phyloP scores from a whole-genome alignment of 2,888 invertebrate species.

The Morpho achilles region DNA sequence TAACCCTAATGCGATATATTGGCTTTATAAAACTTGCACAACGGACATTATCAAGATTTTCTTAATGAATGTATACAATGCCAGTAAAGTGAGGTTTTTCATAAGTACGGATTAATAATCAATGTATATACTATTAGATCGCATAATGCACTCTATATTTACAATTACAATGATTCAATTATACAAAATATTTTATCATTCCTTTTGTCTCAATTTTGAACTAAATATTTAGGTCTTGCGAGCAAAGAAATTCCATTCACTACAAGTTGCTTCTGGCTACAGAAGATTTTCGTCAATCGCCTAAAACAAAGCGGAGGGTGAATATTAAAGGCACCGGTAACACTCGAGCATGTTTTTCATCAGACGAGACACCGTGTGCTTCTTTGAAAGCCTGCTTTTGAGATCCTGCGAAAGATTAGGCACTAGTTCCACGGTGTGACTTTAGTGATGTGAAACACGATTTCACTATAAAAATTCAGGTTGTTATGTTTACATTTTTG shows the following conservation, averaged over 20 bases:
- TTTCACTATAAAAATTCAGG: background rate
- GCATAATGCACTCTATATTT: too few species aligned
- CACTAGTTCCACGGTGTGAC: constrained; percentile 64
- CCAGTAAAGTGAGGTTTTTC: too few species aligned
- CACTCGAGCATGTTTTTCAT: constrained; percentile 72
- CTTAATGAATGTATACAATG: too few species aligned
- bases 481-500: too few species aligned
- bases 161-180: too few species aligned
- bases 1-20: too few species aligned
- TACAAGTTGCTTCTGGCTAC: constrained; percentile 33
- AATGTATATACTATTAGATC: too few species aligned
- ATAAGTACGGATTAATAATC: too few species aligned
- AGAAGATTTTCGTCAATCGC: constrained; percentile 75
- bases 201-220: background rate
- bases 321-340: constrained; percentile 66
- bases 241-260: constrained; percentile 46
- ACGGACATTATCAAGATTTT: too few species aligned
- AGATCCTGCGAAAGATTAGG: constrained; percentile 76
- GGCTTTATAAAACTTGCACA: too few species aligned
- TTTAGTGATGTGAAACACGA: constrained; percentile 40
- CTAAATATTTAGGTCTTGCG: constrained; percentile 28
- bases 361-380: constrained; percentile 60
- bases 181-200: too few species aligned
- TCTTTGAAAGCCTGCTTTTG: constrained; percentile 71
- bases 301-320: constrained; percentile 66